phyloP scores from a whole-genome alignment of 2,888 invertebrate genomes.

The Coremacera marginata region DNA sequence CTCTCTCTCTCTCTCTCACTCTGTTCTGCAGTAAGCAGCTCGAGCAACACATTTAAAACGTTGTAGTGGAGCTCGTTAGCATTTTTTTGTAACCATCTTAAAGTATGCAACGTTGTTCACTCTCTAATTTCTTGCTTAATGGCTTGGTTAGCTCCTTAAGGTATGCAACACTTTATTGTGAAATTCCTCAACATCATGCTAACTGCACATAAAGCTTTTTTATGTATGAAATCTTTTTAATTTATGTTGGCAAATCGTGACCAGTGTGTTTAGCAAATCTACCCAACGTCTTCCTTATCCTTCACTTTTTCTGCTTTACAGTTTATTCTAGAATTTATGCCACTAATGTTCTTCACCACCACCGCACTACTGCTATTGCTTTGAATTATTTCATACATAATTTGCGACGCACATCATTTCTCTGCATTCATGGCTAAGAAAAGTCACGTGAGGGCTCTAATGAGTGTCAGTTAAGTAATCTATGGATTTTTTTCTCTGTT shows the following conservation, averaged over 20 bases:
- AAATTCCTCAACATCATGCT: background rate
- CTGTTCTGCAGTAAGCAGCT: no score
- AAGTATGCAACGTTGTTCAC: background rate
- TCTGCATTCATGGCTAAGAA: conserved; percentile 13
- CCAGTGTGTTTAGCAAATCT: background rate
- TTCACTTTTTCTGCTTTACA: background rate
- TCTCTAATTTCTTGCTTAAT: no score
- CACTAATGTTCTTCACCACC: background rate
- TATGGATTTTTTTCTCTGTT: no score
- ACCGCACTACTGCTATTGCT: background rate
- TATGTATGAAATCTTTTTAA: background rate
- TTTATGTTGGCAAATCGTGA: background rate
- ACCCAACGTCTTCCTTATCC: background rate
- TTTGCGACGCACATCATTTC: background rate
- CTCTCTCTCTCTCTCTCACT: no score
- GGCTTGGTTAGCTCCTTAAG: background rate
- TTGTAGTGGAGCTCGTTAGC: no score
- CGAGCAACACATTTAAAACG: no score
- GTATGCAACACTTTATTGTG: background rate
- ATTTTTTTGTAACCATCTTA: background rate
- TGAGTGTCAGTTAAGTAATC: background rate
- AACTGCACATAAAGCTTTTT: background rate
- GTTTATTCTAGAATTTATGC: background rate
- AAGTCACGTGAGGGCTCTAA: conserved; percentile 22
- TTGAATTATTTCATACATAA: no score